Base-by-base conservation (phyloP, 2,797 vertebrate genomes). In the Micropoecilia bifurca region DNA sequence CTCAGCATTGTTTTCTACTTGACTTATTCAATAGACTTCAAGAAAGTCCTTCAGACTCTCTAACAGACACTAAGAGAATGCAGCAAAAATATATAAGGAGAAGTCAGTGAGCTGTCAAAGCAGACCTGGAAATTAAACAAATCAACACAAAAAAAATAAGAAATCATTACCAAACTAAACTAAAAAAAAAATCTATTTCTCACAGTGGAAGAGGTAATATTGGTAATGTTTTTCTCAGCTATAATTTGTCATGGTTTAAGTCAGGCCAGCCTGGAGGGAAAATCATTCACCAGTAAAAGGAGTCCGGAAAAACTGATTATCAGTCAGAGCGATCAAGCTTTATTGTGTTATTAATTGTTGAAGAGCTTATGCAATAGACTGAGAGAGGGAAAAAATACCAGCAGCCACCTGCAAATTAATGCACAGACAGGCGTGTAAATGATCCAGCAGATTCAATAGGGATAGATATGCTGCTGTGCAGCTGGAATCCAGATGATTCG, bases 401-500 rank as follows among this genome's bases (percentile, higher is more conserved):
- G n/a, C 41, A 45, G 57, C 18, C 2, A 6, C 18, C 36, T 77
- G 36, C 45, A 43, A 13, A 71, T 69, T 25, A 43, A 55, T 71
- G n/a, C 63, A 43, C 47, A 77, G 22, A 8, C 47, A 43, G 25
- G 36, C 14, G n/a, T 48, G 30, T 43, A 14, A n/a, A 45, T 45
- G 39, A 68, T 41, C 43, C 22, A 28, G 68, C 46, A 77, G 14
- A 77, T 69, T 76, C 25, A 20, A 41, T 22, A 66, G 59, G n/a
- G 48, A 36, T n/a, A 39, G 13, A 53, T 50, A 39, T n/a, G 43
- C 12, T 36, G 43, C 30, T 66, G 22, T 76, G 9, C 57, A 75
- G 74, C 74, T 46, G 28, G 28, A 77, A 77, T 45, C 16, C 75
- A 77, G 13, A 14, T 66, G 36, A 43, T 53, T 7, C 25, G 18